Evolutionary conservation across 2,113 vertebrate species (phyloP).

Genomic region (Mobula hypostoma): DNA sequence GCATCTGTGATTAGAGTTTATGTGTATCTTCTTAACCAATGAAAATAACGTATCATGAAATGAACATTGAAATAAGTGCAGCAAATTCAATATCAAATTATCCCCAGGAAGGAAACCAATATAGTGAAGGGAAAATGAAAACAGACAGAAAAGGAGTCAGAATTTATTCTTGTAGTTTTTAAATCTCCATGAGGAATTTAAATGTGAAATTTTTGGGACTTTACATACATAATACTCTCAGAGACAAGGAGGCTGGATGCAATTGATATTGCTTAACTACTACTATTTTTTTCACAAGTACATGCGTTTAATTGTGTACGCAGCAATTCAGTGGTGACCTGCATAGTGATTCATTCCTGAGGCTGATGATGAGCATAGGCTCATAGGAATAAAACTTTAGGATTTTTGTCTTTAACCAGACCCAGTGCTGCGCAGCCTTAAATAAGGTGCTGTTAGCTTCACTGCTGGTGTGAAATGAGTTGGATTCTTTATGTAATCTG

Average conservation of each 20-base stretch:
- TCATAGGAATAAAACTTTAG: background rate
- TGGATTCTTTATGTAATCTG: too few species aligned
- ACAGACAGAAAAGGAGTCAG: background rate
- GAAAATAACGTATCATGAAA: background rate
- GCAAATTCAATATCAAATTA: background rate
- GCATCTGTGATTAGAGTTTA: background rate
- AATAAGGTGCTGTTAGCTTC: background rate
- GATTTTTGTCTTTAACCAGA: background rate
- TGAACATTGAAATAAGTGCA: background rate
- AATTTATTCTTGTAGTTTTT: background rate
- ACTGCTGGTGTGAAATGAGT: too few species aligned
- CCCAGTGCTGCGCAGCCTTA: background rate
- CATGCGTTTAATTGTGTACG: background rate
- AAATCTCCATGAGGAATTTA: background rate
- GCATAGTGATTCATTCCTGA: background rate
- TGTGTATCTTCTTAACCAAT: background rate
- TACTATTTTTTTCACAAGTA: background rate
- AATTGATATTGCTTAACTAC: background rate
- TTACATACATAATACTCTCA: background rate
- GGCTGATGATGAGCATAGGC: background rate
- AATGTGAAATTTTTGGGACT: background rate
- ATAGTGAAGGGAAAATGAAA: background rate
- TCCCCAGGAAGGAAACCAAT: background rate
- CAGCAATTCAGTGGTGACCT: background rate
- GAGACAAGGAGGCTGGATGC: background rate